phyloP scores from a whole-genome alignment of 2,888 invertebrate genomes.

The Carcina quercana region DNA sequence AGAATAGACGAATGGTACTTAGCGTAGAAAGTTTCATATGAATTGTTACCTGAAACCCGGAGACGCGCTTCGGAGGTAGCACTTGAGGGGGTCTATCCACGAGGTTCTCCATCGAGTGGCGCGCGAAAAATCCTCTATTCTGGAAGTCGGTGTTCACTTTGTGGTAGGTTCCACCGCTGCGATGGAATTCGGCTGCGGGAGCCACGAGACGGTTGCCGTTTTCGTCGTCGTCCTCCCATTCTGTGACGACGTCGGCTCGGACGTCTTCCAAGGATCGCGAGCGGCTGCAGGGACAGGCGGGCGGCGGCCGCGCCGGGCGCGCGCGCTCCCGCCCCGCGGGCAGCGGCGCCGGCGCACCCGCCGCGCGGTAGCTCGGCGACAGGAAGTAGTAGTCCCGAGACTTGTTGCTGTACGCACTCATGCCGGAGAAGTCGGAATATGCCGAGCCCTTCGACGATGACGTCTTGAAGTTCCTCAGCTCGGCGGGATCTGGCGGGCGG shows the following conservation, averaged over 20 bases:
- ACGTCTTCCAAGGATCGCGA: slow-evolving; percentile 84
- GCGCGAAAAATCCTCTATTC: slow-evolving; percentile 67
- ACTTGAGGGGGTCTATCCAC: slow-evolving; percentile 70
- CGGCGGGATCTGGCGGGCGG: slow-evolving; percentile 65
- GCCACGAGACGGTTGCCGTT: slow-evolving; percentile 76
- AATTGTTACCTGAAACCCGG: slow-evolving; percentile 74
- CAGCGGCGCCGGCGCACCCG: slow-evolving; percentile 73
- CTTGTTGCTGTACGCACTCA: slow-evolving; percentile 67
- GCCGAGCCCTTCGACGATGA: slow-evolving; percentile 58
- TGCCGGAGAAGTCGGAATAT: slow-evolving; percentile 66
- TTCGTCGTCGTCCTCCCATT: slow-evolving; percentile 78
- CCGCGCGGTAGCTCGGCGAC: slow-evolving; percentile 80
- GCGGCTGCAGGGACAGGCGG: slow-evolving; percentile 76
- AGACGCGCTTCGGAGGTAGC: slow-evolving; percentile 66
- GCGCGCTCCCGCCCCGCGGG: slow-evolving; percentile 50
- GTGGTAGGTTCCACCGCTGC: slow-evolving; percentile 50
- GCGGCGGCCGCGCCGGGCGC: slow-evolving; percentile 56
- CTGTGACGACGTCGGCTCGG: slow-evolving; percentile 77
- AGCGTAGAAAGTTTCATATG: slow-evolving; percentile 57
- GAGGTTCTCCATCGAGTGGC: slow-evolving; percentile 83
- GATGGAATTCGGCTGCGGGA: slow-evolving; percentile 64
- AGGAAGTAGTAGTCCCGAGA: slow-evolving; percentile 76
- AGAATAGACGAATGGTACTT: no score
- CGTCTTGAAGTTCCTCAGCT: slow-evolving; percentile 63
- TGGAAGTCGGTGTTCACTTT: slow-evolving; percentile 48